Base-by-base conservation (phyloP, 2,888 invertebrate genomes). In the Zelleria hepariella region DNA sequence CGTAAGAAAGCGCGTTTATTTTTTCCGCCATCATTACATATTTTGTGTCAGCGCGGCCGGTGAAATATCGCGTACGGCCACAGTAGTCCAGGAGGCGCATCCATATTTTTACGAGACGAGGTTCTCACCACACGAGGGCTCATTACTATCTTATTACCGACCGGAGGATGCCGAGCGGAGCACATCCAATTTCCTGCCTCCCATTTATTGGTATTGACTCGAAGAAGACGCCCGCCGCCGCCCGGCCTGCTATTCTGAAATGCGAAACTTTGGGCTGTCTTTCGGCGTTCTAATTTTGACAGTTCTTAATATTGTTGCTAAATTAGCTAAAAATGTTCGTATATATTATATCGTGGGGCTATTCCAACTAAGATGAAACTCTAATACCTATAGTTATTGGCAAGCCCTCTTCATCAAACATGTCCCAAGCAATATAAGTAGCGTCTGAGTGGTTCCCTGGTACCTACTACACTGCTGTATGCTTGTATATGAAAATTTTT, bases 121-220 rank as follows among this genome's bases (percentile, higher is more conserved):
- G 15, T n/a, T n/a, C n/a, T n/a, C 77, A 73, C 72, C 74, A 69
- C 77, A 77, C 73, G 72, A 72, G 69, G 24, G 53, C 77, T 87
- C 86, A 88, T 88, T 88, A 87, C 86, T 85, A 82, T 85, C 75
- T 87, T 86, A 88, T 87, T 86, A 87, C 84, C 72, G 73, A 76
- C 74, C 75, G 75, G 72, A 67, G 69, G 73, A 68, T 72, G 71
- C 68, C 74, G 78, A 76, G 78, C 78, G 80, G 78, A 82, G 82
- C 86, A 86, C 87, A 88, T 88, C 88, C 88, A 88, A 88, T 88
- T 88, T 87, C 81, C 83, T 78, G 83, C 82, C 80, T 82, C 82
- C 79, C 86, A 86, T 88, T 87, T 88, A 88, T 88, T 87, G 88
- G 87, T 88, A 88, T 88, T 87, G 88, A 87, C 60, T 87, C 79